Base-by-base conservation (phyloP, 2,888 invertebrate species). In the Pherbina coryleti region DNA sequence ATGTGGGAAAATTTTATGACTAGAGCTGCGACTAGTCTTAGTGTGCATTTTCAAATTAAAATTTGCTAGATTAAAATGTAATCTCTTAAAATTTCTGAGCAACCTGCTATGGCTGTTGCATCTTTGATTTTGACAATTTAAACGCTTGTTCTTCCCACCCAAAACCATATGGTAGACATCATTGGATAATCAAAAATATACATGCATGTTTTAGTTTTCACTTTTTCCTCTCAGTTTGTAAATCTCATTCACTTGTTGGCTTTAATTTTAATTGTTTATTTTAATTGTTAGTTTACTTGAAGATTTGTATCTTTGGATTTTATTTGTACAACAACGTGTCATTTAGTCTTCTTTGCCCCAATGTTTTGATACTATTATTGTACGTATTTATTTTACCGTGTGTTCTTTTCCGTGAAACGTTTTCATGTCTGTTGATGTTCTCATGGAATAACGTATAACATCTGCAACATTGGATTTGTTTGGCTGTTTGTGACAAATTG, bases 361-460 rank as follows among this genome's bases (percentile, higher is more conserved):
- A 34, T 34, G 28, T 73, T 64, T 19, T 31, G 31, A 9, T 17
- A 31, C 79, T 81, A 79, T 82, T 81, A 74, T 77, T 77, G 78
- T 80, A 14, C n/a, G 9, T 44, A 44, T 44, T 44, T 44, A 44
- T 44, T 31, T 64, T 64, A 44, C 44, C 31, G 28, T 28, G 64
- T 31, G 17, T 64, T n/a, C n/a, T n/a, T 64, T 44, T 31, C 31
- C 31, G 31, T 28, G 64, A 64, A 64, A 64, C 31, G 14, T 64
- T 64, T 31, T 31, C 64, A 34, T n/a, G 9, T 19, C 17, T 64
- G n/a, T 34, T 34, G 64, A 17, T 64, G 17, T 64, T 34, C 64
- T 31, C 17, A n/a, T 31, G 31, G 28, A 25, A 31, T 64, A 64
- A 64, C 64, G 64, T 31, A n/a, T 25, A 64, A 28, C 64, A 64